A percentile compares a stretch with the other conserved stretches of the same genome.
phyloP scores from a whole-genome alignment of 2,888 invertebrate species.

The Galerucella calmariensis region DNA sequence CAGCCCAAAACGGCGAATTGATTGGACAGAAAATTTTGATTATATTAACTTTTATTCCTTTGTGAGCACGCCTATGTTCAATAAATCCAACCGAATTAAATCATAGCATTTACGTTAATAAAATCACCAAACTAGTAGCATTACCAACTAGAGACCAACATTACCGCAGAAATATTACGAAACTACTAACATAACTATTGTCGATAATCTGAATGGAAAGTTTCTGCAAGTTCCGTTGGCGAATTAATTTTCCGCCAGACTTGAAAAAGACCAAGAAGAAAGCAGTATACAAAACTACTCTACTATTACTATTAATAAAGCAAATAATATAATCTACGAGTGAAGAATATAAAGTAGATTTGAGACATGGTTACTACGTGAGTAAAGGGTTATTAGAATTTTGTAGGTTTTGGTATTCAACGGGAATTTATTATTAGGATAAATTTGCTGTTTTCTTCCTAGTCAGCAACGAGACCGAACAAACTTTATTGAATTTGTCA shows the following conservation, averaged over 20 bases:
- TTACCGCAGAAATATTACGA: not conserved
- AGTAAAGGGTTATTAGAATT: constrained; percentile 23
- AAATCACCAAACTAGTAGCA: too few relatives aligned
- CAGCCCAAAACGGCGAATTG: too few relatives aligned
- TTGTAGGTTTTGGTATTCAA: not conserved
- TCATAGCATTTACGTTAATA: too few relatives aligned
- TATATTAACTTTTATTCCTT: too few relatives aligned
- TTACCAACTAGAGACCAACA: too few relatives aligned
- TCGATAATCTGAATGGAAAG: not conserved
- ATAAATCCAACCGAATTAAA: too few relatives aligned
- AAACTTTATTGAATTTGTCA: not conserved
- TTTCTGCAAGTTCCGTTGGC: not conserved
- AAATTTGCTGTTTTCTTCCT: constrained; percentile 7
- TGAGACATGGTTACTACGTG: not conserved
- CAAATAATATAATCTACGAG: not conserved
- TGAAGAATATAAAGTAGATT: constrained; percentile 18
- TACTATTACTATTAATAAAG: not conserved
- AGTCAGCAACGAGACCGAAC: not conserved
- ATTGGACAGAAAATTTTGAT: too few relatives aligned
- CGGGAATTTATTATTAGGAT: not conserved
- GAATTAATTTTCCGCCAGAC: not conserved
- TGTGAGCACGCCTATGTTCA: too few relatives aligned
- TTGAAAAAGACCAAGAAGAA: not conserved
- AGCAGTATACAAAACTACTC: not conserved
- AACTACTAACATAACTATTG: not conserved